Evolutionary conservation across 2,888 invertebrate genomes (phyloP), one percentile per base, ranked within the genome.

Genomic region (Seira ritae): DNA sequence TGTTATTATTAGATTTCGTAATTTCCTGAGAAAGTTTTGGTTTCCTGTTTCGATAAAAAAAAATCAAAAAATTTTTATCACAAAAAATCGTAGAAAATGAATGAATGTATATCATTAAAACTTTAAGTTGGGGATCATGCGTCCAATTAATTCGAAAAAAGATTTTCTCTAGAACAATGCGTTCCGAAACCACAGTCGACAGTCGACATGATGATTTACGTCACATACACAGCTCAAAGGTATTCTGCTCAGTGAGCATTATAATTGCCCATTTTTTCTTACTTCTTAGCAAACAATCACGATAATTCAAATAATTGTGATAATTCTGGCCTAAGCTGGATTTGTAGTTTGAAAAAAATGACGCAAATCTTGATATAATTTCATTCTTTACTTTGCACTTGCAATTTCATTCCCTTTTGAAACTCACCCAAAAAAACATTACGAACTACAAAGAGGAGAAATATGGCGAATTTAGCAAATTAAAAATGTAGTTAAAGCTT

Each of bases 291-390:
- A 60, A 17, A 60, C 60, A 60, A 60, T 15, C 17, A 15, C 17
- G 17, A 60, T 60, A n/a, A 60, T n/a, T 60, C 3, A 60, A 60
- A 60, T 60, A 60, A 60, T 60, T 60, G 60, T n/a, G 60, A 60
- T 60, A 60, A 60, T 60, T 60, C 15, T 15, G 4, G 60, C 17
- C 3, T 60, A 8, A n/a, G 60, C 60, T 60, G 60, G 60, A 60
- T 60, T 8, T 60, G n/a, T 4, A 60, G 60, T 60, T 42, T 60
- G 15, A 60, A 60, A 60, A 42, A 60, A n/a, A 60, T 42, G 60
- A 60, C 60, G 60, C 17, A 60, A 60, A 60, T n/a, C 42, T 60
- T n/a, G 17, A 60, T 4, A 42, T 8, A 42, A 8, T 42, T 42
- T 42, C 42, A 42, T 42, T 42, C 6, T 42, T 42, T n/a, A n/a